Base-by-base conservation (phyloP, 2,888 invertebrate genomes). In the Orthosia gothica region DNA sequence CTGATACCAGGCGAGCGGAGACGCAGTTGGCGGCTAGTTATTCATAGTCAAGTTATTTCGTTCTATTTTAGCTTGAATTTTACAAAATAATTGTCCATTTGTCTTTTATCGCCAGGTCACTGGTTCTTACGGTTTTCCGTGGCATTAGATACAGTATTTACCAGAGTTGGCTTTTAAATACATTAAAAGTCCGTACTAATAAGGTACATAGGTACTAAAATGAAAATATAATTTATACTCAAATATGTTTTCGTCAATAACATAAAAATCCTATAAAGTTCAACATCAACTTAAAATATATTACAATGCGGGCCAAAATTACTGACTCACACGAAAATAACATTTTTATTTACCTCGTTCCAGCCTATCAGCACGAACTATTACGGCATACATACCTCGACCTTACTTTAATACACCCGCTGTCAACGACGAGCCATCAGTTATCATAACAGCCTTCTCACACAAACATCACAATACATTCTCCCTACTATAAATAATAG, bases 401-500 rank as follows among this genome's bases (percentile, higher is more conserved):
- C 71, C 66, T 80, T 26, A 68, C 70, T 81, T 54, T 54, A 61
- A 66, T 66, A 69, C 58, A 68, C 73, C 49, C 7, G 59, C 62
- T 76, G 73, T 71, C 75, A 83, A 70, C 63, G 23, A 66, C 26
- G 20, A 50, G 5, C 69, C 70, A 79, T 80, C 72, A 67, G 64
- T 68, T 83, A 68, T 68, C 70, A 71, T 59, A 77, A 69, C 69
- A 67, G 45, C 58, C 71, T 18, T 73, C 76, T 67, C 40, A 9
- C 45, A 63, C 74, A 78, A 72, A 78, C 64, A 70, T 82, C 59
- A 79, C 75, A 76, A 79, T 73, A 79, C 64, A 82, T 76, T 75
- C 61, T 58, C 62, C 67, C 58, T 52, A 73, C 78, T 58, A 76
- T 76, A 86, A 77, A 81, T 81, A 72, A 83, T 77, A 73, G 70